These are phyloP conservation scores for Cichlasoma orientale DNA, from an alignment of 2,797 vertebrate genomes.

Conservation along the genomic window DNA sequence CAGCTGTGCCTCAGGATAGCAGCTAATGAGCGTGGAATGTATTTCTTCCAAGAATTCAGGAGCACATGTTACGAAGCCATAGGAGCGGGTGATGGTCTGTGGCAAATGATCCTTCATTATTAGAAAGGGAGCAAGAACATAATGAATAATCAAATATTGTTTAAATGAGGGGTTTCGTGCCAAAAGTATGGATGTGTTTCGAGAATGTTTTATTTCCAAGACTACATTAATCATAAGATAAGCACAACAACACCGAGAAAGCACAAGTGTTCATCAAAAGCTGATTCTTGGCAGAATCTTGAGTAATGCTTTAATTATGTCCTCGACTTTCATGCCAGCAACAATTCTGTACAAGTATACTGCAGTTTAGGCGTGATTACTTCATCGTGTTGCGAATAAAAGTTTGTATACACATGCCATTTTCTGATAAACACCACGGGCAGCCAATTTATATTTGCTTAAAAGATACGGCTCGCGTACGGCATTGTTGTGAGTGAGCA, in stretches of 20 bases:
- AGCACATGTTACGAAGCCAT: slow-evolving; percentile 13
- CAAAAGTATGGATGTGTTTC: slow-evolving; percentile 13
- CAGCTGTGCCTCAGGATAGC: slow-evolving; percentile 63
- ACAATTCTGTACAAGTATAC: background rate
- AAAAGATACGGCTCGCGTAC: background rate
- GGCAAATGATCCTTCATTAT: slow-evolving; percentile 51
- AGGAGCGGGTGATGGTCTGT: slow-evolving; percentile 41
- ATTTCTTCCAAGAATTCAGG: slow-evolving; percentile 32
- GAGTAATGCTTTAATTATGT: background rate
- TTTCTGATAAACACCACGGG: background rate
- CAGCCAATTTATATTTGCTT: background rate
- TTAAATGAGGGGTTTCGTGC: slow-evolving; percentile 23
- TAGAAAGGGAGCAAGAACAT: slow-evolving; percentile 3
- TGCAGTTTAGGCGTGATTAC: background rate
- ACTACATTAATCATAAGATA: background rate
- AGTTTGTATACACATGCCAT: background rate
- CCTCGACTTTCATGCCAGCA: background rate
- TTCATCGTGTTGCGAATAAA: background rate
- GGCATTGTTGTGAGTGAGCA: background rate
- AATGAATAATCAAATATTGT: slow-evolving; percentile 3
- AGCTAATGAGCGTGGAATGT: slow-evolving; percentile 64
- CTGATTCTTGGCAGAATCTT: slow-evolving; percentile 2
- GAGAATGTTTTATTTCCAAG: slow-evolving; percentile 7
- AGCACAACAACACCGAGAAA: background rate
- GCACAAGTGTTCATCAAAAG: background rate